phyloP scores from a whole-genome alignment of 2,888 invertebrate genomes.

The Leucophora obtusa region DNA sequence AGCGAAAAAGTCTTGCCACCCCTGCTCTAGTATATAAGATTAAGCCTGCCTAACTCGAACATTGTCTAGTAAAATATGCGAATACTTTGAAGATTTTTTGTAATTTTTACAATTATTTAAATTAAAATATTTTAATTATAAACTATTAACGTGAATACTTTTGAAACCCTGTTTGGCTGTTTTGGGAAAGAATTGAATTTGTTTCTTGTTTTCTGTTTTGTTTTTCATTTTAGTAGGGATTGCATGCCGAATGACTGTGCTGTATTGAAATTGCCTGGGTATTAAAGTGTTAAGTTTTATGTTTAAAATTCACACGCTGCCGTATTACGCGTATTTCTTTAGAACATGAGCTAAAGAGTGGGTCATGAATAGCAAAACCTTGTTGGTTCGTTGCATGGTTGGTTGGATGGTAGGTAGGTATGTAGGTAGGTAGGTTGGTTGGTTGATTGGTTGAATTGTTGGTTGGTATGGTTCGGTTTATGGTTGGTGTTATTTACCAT shows the following conservation, averaged over 20 bases:
- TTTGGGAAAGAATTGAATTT: neutral
- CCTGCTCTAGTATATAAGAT: too few species aligned
- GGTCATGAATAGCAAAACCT: slow-evolving; percentile 48
- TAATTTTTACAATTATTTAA: too few species aligned
- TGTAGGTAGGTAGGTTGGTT: slow-evolving; percentile 2
- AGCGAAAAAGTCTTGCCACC: too few species aligned
- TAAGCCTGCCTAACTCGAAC: too few species aligned
- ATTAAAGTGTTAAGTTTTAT: slow-evolving; percentile 61
- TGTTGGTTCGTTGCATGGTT: neutral
- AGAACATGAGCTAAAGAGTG: slow-evolving; percentile 46
- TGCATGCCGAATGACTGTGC: neutral
- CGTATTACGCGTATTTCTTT: slow-evolving; percentile 58
- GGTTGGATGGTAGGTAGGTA: slow-evolving; percentile 10
- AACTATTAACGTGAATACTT: neutral
- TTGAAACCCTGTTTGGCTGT: neutral
- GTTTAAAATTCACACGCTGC: slow-evolving; percentile 63
- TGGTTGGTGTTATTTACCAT: slow-evolving; percentile 54
- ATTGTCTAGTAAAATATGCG: too few species aligned
- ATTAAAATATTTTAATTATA: too few species aligned
- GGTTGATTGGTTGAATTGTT: slow-evolving; percentile 7
- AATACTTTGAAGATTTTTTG: too few species aligned
- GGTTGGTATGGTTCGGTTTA: slow-evolving; percentile 16
- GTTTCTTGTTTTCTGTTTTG: neutral
- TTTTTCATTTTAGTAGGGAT: neutral
- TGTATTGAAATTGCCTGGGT: slow-evolving; percentile 29